Evolutionary conservation across 2,888 invertebrate species (phyloP).

Genomic region (Hemistola chrysoprasaria): DNA sequence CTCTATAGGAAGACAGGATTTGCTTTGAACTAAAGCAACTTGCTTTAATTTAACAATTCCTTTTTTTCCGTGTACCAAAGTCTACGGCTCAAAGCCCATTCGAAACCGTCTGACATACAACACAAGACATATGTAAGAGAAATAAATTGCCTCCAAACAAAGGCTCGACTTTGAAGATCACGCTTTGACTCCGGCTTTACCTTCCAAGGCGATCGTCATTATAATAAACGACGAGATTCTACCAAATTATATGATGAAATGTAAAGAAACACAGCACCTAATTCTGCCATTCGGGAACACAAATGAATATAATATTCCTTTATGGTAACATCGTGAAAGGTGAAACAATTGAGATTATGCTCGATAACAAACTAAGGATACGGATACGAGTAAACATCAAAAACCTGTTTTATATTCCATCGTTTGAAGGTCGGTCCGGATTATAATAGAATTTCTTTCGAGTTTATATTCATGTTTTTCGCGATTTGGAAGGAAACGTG

Average conservation of each 20-base stretch:
- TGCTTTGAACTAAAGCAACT: too few species aligned
- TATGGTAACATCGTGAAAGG: slow-evolving; percentile 30
- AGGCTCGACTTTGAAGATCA: slow-evolving; percentile 36
- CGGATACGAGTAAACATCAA: slow-evolving; percentile 33
- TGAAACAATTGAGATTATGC: slow-evolving; percentile 37
- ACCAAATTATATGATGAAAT: slow-evolving; percentile 32
- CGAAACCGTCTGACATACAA: slow-evolving; percentile 30
- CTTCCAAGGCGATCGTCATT: slow-evolving; percentile 29
- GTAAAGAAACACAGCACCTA: slow-evolving; percentile 26
- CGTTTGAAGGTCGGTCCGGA: slow-evolving; percentile 27
- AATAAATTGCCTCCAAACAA: slow-evolving; percentile 51
- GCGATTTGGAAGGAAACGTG: slow-evolving; percentile 20
- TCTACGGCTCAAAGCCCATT: slow-evolving; percentile 10
- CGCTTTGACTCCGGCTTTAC: slow-evolving; percentile 33
- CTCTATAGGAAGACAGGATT: too few species aligned
- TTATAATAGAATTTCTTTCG: slow-evolving; percentile 31
- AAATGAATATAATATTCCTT: slow-evolving; percentile 26
- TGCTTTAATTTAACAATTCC: too few species aligned
- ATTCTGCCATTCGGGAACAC: slow-evolving; percentile 22
- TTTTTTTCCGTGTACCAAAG: too few species aligned
- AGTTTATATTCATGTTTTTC: slow-evolving; percentile 34
- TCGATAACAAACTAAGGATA: slow-evolving; percentile 31
- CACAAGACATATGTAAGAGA: slow-evolving; percentile 33
- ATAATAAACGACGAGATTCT: slow-evolving; percentile 31
- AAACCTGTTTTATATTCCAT: slow-evolving; percentile 41